phyloP scores from a whole-genome alignment of 2,797 vertebrate species.

The Taeniopygia guttata region DNA sequence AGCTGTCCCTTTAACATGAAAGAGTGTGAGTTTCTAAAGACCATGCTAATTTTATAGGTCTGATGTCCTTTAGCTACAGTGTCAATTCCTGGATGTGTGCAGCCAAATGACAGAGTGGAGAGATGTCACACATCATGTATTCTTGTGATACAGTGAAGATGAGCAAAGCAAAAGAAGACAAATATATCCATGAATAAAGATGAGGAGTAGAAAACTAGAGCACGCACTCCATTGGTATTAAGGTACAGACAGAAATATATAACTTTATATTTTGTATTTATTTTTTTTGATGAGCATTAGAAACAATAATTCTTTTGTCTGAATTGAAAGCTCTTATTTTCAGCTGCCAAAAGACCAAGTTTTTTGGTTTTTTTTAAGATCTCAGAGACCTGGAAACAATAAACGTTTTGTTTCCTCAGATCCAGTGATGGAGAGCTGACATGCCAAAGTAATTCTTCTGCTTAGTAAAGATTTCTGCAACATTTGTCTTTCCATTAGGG shows the following conservation, averaged over 20 bases:
- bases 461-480: background rate
- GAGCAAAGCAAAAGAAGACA: background rate
- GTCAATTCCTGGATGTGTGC: background rate
- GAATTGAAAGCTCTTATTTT: conserved; percentile 23
- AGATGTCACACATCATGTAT: background rate
- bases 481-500: background rate
- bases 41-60: background rate
- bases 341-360: conserved; percentile 1
- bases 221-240: background rate
- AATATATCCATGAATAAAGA: background rate
- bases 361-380: background rate
- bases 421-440: background rate
- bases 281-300: background rate
- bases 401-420: background rate
- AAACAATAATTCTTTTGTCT: conserved; percentile 39
- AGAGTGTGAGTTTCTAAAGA: background rate
- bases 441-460: background rate
- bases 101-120: background rate
- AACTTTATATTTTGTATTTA: conserved; percentile 22
- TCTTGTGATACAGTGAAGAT: background rate
- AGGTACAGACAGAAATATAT: background rate
- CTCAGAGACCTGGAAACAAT: background rate
- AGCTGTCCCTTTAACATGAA: background rate
- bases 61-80: background rate
- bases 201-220: background rate